Evolutionary conservation across 1,140 invertebrate species (phyloP), one percentile per base, ranked within the genome.

Genomic region (Laupala kohalensis): DNA sequence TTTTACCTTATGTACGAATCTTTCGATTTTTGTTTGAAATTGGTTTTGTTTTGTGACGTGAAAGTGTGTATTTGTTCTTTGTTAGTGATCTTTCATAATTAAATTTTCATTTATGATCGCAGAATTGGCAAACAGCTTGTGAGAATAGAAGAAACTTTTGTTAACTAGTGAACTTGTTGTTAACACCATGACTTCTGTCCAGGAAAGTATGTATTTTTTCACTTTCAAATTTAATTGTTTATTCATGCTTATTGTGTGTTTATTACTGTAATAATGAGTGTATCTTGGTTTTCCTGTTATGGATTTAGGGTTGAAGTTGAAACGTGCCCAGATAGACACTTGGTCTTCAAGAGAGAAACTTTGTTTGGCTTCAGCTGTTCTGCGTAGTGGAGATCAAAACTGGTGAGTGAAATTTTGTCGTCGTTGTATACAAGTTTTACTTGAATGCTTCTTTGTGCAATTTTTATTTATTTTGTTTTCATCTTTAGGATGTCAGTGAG

Each of bases 351-450:
- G 89, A 23, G 95, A 97, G 77, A 89, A 93, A 77, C 78, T 97
- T 74, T 92, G 90, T 75, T 79, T 97, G 62, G 93, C 93, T 0
- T 94, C 92, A 2, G 90, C 93, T 25, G 94, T 97, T 0, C 82
- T 90, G 2, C 87, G 91, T 76, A 94, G 90, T 80, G 94, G 94
- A 0, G 94, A 97, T 80, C 94, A 96, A 80, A 97, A 96, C 79
- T 97, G 94, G 94, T 86, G 78, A 75, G 75, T 78, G 23, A 64
- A 69, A 70, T n/a, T 28, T 15, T 28, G 26, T 72, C 26, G 26
- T 27, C 71, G 25, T 26, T 64, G 72, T 23, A 67, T 69, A 66
- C 73, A 13, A 72, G 65, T n/a, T n/a, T n/a, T n/a, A n/a, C n/a
- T 66, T 25, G 3, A 66, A 25, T 66, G 13, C 23, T 66, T 27